Evolutionary conservation across 1,140 invertebrate species (phyloP), one percentile per base, ranked within the genome.

Genomic region (Drosophila arawakana): DNA sequence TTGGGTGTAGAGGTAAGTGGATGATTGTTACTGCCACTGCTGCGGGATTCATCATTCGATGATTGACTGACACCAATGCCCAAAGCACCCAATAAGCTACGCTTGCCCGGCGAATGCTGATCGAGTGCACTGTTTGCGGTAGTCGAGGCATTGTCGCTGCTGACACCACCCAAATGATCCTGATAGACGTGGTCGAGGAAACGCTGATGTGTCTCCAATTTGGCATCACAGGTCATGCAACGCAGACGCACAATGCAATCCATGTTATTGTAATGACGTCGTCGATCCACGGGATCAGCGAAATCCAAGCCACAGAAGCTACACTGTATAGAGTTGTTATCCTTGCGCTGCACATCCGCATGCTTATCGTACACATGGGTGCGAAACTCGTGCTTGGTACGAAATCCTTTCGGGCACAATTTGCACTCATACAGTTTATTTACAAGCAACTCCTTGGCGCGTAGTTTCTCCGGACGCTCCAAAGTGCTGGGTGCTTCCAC

Each of bases 371-470:
- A 92, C 2, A 92, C 92, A 68, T 92, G 92, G 3, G 84, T 86
- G 52, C 92, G 91, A 52, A 92, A 92, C 65, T 92, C 92, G 66
- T 91, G 80, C 71, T 92, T 92, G 15, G 92, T 81, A 44, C 92
- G 90, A 59, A 92, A 92, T 0, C 85, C 80, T 52, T 92, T 90
- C 0, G 92, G 81, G 25, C 92, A 92, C 0, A 92, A 67, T 55
- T 91, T 91, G 55, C 92, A 92, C 30, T 91, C 92, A 62, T 92
- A 92, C 4, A 92, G 79, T 61, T 92, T 92, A 57, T 92, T 92
- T 2, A 90, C 82, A 11, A 92, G 61, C 57, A 92, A 65, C 15
- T 92, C 91, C 70, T 92, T 92, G 52, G 92, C 90, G 3, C 91
- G 76, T 60, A 91, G 30, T 39, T 91, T 91, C 43, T 92, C 91